phyloP scores from a whole-genome alignment of 2,113 vertebrate genomes.

The Pituophis catenifer region DNA sequence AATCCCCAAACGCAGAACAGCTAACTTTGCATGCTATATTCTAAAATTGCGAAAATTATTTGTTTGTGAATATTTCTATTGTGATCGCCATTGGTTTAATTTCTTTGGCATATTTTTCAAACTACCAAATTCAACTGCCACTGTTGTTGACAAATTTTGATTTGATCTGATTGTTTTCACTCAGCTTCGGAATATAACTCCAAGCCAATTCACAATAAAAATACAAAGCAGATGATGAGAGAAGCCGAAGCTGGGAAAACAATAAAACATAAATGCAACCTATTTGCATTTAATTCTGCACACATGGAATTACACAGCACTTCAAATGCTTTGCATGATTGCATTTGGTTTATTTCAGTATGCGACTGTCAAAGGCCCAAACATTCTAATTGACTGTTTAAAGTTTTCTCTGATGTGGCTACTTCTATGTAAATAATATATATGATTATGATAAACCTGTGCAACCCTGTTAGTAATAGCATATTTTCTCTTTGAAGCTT shows the following conservation, averaged over 20 bases:
- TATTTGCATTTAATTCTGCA: conserved; percentile 10
- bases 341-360: background rate
- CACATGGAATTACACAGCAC: background rate
- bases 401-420: background rate
- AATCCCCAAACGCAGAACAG: background rate
- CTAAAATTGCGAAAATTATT: conserved; percentile 12
- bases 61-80: conserved; percentile 21
- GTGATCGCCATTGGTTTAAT: background rate
- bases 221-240: background rate
- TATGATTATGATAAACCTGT: background rate
- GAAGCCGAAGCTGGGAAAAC: conserved; percentile 23
- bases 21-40: background rate
- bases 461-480: background rate
- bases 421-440: background rate
- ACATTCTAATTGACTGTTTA: conserved; percentile 19
- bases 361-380: conserved; percentile 5
- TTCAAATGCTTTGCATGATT: conserved; percentile 21
- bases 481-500: background rate
- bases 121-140: conserved; percentile 9
- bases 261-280: conserved; percentile 17
- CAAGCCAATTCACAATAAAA: conserved; percentile 12
- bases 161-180: conserved; percentile 31
- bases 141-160: conserved; percentile 30
- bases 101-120: background rate
- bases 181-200: conserved; percentile 12